Evolutionary conservation across 2,888 invertebrate species (phyloP), one percentile per base, ranked within the genome.

Genomic region (Beris chalybata): DNA sequence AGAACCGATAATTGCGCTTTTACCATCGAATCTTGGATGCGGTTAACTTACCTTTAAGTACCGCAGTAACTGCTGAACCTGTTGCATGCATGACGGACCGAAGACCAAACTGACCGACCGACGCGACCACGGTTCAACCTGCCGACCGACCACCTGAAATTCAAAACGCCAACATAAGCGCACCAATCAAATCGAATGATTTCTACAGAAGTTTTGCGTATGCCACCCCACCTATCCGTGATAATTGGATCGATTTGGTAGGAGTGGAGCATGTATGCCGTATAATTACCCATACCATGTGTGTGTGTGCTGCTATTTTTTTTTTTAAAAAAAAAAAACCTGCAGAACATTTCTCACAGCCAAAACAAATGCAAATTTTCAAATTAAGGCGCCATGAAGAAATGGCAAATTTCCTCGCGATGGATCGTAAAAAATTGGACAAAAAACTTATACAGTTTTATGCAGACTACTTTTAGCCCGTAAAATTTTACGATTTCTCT

Each of bases 121-220:
- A 22, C 22, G 22, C 22, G 22, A 22, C 22, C 22, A 22, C 22
- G 22, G 22, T 22, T 31, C 29, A 45, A 58, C 22, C 58, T 58
- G 47, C 29, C 58, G 52, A 7, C 22, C 15, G 5, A 7, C 22
- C 52, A 22, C 52, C 4, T 52, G 52, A 52, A 29, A 7, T 55
- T 4, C 29, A 47, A 38, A 7, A 29, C 47, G 22, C 30, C 11
- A 15, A 7, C 22, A 9, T 11, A 44, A 56, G 44, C 56, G 22
- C 32, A 56, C 67, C 67, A 67, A 67, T 67, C 67, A 61, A 67
- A 67, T 63, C 29, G 67, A 57, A 67, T 50, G 67, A 63, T 63
- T 47, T 63, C 47, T 56, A 63, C 67, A 63, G 56, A 67, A 32
- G 47, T 61, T 48, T 15, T 15, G 29, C 4, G 22, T 22, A 22